Conservation (phyloP, 2,113 vertebrate genomes). For the Aspidoscelis tigris region DNA sequence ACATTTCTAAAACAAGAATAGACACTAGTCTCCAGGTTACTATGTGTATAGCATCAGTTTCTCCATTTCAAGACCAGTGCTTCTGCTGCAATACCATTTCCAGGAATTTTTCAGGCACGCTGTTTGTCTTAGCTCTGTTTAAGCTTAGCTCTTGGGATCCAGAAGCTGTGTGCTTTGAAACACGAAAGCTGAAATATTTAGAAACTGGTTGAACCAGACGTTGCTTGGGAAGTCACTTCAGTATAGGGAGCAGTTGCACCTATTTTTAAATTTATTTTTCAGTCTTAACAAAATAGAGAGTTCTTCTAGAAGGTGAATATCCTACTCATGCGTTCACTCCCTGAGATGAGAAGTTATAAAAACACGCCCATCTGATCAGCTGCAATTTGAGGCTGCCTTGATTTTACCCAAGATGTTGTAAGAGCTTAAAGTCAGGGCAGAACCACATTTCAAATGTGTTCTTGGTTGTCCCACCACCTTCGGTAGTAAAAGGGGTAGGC, state of each 20-base stretch:
- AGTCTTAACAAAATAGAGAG: neutral
- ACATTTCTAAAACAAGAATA: neutral
- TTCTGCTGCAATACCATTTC: too few species aligned
- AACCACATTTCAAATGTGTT: neutral
- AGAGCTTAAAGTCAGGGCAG: neutral
- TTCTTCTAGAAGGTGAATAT: neutral
- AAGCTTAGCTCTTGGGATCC: neutral
- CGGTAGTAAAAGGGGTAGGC: too few species aligned
- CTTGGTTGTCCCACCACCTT: neutral
- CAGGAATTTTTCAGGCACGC: neutral
- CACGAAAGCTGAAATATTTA: neutral
- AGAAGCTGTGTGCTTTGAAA: neutral
- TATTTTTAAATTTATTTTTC: neutral
- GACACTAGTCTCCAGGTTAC: neutral
- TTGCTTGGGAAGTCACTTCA: too few species aligned
- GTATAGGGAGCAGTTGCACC: too few species aligned
- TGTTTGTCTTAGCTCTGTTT: neutral
- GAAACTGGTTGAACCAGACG: neutral
- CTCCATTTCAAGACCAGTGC: neutral
- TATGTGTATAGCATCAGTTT: neutral
- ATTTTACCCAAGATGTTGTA: neutral
- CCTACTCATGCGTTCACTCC: too few species aligned
- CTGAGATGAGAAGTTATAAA: too few species aligned
- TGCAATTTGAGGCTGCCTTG: neutral
- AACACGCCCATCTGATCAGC: too few species aligned